Evolutionary conservation across 2,888 invertebrate genomes (phyloP), one percentile per base, ranked within the genome.

Genomic region (Argyra leucocephala): DNA sequence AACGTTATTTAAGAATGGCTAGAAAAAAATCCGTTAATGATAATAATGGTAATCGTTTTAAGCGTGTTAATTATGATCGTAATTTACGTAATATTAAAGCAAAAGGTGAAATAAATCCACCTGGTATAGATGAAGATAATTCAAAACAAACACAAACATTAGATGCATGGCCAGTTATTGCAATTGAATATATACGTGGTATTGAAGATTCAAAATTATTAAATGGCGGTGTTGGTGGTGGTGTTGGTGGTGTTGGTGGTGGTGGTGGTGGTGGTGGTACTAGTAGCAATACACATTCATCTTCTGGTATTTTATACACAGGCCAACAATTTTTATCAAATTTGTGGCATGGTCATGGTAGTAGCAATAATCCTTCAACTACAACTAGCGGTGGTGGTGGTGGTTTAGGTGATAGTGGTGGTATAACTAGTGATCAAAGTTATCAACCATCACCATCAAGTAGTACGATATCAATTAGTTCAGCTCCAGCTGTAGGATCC

Each of bases 41-140:
- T 76, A 86, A 88, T 2, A 89, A 90, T 70, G 86, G 84, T 3
- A 92, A 90, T 74, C 84, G 89, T 63, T 93, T 93, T 75, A 92
- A 92, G 75, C 85, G 92, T 0, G 91, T 93, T 22, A 93, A 93
- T 76, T 93, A 93, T 73, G 93, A 93, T 74, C 84, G 89, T 67
- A 92, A 91, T 74, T 81, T 93, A 67, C 82, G 92, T 26, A 90
- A 92, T 71, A 93, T 93, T 67, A 90, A 89, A 74, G 87, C 91
- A 0, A 89, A 89, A 71, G 86, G 88, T 63, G 86, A 86, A 75
- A 88, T 86, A 2, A 86, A 87, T 18, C 89, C 88, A 64, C 86
- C 86, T 0, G 88, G 90, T 22, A 90, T 91, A 71, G 90, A 91
- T 70, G 90, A 91, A 68, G 90, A 86, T 1, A 83, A 86, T 24